Conservation (phyloP, 53 echinoderm and acorn worm species). For the Antedon mediterranea region DNA sequence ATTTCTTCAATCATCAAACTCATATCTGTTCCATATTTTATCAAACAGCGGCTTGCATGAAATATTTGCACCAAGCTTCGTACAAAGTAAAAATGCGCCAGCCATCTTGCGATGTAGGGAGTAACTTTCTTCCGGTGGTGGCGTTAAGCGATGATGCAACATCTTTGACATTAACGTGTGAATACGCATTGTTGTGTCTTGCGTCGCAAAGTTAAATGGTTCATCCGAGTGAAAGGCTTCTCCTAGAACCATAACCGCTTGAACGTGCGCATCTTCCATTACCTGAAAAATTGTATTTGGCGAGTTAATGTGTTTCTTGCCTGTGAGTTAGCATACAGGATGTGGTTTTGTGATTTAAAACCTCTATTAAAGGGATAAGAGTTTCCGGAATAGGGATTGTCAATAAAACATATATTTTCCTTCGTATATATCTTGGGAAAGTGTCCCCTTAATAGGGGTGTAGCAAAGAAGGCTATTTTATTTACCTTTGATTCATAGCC, state of each 20-base stretch:
- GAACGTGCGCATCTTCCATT: constrained; percentile 84
- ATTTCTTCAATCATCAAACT: constrained; percentile 32
- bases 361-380: not conserved
- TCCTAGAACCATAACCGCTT: constrained; percentile 95
- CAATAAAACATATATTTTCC: not conserved
- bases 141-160: constrained; percentile 59
- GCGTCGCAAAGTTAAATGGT: constrained; percentile 62
- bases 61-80: constrained; percentile 74
- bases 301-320: too few relatives aligned
- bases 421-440: too few relatives aligned
- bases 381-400: not conserved
- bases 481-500: constrained; percentile 92
- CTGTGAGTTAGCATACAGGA: too few relatives aligned
- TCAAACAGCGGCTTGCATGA: constrained; percentile 83
- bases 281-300: too few relatives aligned
- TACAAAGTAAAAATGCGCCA: constrained; percentile 76
- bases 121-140: constrained; percentile 94
- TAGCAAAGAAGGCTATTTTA: too few relatives aligned
- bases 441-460: not conserved
- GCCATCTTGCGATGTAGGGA: constrained; percentile 92
- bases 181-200: constrained; percentile 78
- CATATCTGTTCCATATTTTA: constrained; percentile 35
- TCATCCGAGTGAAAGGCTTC: constrained; percentile 44
- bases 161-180: constrained; percentile 64
- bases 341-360: too few relatives aligned